Evolutionary conservation across 2,113 vertebrate genomes (phyloP).

Genomic region (Cairina moschata): DNA sequence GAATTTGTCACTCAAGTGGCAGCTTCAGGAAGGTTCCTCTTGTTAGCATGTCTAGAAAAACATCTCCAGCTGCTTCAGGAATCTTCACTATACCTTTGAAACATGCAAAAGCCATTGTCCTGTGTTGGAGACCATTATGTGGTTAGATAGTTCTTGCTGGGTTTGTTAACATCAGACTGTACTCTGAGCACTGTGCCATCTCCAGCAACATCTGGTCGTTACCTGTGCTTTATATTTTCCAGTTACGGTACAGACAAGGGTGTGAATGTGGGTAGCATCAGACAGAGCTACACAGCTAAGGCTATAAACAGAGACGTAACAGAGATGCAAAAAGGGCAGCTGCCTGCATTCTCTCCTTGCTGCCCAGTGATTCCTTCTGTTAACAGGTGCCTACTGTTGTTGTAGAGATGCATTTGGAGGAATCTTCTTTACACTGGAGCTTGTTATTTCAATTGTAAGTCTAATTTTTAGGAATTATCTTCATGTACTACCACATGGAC

Average conservation of each 20-base stretch:
- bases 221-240: background rate
- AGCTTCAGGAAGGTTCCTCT: background rate
- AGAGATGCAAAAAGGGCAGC: background rate
- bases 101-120: fast-evolving
- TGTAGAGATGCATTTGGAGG: background rate
- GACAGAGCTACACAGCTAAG: background rate
- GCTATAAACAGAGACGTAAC: background rate
- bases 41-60: background rate
- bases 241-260: fast-evolving
- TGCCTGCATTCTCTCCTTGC: background rate
- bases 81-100: background rate
- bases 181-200: background rate
- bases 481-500: background rate
- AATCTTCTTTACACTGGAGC: background rate
- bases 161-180: background rate
- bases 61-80: background rate
- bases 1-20: background rate
- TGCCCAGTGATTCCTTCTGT: background rate
- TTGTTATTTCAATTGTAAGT: background rate
- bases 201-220: background rate
- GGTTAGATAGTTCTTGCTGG: background rate
- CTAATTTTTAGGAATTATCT: background rate
- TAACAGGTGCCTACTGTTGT: background rate
- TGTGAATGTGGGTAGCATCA: background rate
- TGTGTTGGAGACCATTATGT: background rate